Conservation (phyloP, 23 tunicate species). For the Trididemnum miniatum region DNA sequence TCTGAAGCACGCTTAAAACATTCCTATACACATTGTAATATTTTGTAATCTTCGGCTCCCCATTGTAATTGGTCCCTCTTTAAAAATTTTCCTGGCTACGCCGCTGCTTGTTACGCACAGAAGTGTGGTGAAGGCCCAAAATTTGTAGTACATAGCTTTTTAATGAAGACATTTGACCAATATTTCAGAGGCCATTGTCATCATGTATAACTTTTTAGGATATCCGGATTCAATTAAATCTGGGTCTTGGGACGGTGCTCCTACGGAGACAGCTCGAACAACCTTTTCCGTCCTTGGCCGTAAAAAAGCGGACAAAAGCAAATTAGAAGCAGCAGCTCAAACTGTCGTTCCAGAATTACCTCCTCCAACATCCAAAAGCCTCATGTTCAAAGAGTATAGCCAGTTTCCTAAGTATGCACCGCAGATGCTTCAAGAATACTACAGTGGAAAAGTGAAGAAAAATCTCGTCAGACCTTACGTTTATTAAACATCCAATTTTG, state of each 20-base stretch:
- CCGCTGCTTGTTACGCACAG: no score
- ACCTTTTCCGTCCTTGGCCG: constrained; percentile 58
- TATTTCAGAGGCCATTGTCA: no score
- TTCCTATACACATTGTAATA: no score
- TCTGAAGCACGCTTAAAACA: no score
- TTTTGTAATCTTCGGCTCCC: no score
- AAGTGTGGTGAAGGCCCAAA: no score
- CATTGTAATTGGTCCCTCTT: no score
- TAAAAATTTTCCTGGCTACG: no score
- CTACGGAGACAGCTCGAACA: constrained; percentile 47
- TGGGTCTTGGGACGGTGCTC: constrained; percentile 80
- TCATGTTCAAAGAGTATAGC: constrained; percentile 84
- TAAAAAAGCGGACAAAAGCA: constrained; percentile 43
- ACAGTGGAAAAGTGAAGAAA: constrained; percentile 45
- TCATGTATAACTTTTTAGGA: no score
- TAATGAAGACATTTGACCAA: no score
- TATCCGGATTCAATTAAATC: constrained; percentile 47
- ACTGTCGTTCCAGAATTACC: constrained; percentile 71
- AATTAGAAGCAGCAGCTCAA: constrained; percentile 38
- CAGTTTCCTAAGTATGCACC: constrained; percentile 93
- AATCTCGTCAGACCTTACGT: constrained; percentile 56
- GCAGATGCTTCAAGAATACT: constrained; percentile 77
- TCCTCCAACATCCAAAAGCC: constrained; percentile 63
- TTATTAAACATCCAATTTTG: no score
- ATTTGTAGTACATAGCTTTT: no score